Conservation (phyloP, 2,113 vertebrate genomes). For the Pluvialis apricaria region DNA sequence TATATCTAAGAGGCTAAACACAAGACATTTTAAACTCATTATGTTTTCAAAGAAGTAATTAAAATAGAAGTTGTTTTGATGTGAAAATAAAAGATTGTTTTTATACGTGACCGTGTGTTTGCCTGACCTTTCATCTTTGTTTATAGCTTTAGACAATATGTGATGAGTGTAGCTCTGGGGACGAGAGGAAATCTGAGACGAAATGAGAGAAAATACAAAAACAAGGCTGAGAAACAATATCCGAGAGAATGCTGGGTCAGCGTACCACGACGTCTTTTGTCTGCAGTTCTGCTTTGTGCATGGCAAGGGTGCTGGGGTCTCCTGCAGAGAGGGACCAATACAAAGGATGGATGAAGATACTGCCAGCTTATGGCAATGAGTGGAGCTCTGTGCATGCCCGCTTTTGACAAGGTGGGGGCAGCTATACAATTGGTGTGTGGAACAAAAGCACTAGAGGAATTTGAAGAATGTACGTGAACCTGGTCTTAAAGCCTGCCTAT, state of each 20-base stretch:
- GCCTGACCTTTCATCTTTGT: not conserved
- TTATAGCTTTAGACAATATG: not conserved
- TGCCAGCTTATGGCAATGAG: not conserved
- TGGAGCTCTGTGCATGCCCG: not conserved
- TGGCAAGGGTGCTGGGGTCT: not conserved
- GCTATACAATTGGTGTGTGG: not conserved
- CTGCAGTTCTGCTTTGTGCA: not conserved
- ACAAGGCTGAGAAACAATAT: not conserved
- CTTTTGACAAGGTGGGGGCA: not conserved
- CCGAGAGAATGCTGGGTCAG: not conserved
- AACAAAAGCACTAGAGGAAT: not conserved
- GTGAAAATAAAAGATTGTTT: conserved; percentile 43
- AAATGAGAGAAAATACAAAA: not conserved
- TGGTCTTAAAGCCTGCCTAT: not conserved
- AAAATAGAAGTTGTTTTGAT: not conserved
- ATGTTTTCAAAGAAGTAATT: not conserved
- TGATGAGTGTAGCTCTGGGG: not conserved
- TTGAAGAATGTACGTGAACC: not conserved
- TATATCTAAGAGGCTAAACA: not conserved
- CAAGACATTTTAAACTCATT: not conserved
- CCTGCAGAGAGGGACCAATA: not conserved
- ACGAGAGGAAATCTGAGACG: not conserved
- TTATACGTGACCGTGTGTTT: not conserved
- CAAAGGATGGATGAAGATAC: not conserved
- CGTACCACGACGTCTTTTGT: not conserved